These are phyloP conservation scores for Dioctria rufipes DNA, from an alignment of 2,888 invertebrate species.

Conservation along the genomic window DNA sequence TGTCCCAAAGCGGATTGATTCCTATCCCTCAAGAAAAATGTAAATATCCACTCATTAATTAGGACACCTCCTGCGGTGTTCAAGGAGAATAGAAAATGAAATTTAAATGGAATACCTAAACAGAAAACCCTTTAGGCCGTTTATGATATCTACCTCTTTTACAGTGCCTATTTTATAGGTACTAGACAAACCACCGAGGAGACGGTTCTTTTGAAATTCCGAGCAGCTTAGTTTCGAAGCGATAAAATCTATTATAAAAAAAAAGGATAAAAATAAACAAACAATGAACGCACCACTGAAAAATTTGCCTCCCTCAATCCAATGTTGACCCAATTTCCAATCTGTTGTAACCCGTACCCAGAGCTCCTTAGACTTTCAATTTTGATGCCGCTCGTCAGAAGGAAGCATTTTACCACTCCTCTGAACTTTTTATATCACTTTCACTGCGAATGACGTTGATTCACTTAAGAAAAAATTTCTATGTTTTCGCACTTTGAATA, in stretches of 20 bases:
- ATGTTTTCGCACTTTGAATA: background rate
- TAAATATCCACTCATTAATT: background rate
- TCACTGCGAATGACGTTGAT: background rate
- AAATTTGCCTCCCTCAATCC: conserved; percentile 23
- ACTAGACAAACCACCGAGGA: no score
- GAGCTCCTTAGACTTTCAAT: conserved; percentile 30
- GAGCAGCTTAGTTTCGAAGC: background rate
- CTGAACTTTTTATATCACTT: conserved; percentile 23
- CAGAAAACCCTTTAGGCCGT: background rate
- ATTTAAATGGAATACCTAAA: background rate
- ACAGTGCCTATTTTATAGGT: background rate
- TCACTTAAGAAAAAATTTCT: background rate
- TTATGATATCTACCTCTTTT: background rate
- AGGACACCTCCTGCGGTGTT: background rate
- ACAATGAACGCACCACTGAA: conserved; percentile 23
- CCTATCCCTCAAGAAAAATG: background rate
- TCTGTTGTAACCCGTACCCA: conserved; percentile 1
- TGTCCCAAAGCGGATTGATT: no score
- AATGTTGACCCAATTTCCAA: conserved; percentile 35
- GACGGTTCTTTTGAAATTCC: no score
- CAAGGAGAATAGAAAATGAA: background rate
- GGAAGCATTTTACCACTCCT: conserved; percentile 3
- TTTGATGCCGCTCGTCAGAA: conserved; percentile 21
- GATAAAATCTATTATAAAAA: conserved; percentile 1
- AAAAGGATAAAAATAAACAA: conserved; percentile 6